phyloP scores from a whole-genome alignment of 2,888 invertebrate species.

The Apamea epomidion region DNA sequence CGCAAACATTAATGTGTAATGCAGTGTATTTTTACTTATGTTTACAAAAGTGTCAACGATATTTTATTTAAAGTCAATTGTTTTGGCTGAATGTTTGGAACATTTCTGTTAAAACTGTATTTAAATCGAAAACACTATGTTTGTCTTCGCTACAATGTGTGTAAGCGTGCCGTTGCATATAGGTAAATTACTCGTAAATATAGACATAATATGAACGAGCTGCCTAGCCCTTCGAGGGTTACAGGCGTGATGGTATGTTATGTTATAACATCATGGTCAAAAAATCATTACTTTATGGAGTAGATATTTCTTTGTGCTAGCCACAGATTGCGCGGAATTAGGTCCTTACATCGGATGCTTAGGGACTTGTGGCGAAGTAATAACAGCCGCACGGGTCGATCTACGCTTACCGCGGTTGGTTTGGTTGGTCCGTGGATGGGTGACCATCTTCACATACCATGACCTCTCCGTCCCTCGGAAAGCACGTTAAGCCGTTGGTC shows the following conservation, averaged over 20 bases:
- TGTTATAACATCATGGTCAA: too few species aligned
- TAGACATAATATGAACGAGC: neutral
- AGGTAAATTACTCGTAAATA: constrained; percentile 18
- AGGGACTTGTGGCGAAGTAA: too few species aligned
- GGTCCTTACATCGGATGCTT: too few species aligned
- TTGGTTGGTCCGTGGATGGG: too few species aligned
- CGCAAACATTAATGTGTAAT: neutral
- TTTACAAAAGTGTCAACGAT: neutral
- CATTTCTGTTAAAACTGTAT: constrained; percentile 13
- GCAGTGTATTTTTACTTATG: neutral
- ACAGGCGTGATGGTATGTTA: neutral
- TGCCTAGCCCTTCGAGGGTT: neutral
- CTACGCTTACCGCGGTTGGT: too few species aligned
- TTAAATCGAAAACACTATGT: constrained; percentile 23
- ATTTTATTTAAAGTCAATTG: constrained; percentile 3
- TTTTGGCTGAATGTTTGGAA: constrained; percentile 13
- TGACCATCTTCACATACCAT: too few species aligned
- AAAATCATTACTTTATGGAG: neutral
- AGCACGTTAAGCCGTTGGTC: too few species aligned
- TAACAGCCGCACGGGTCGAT: too few species aligned
- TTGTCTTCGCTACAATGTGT: constrained; percentile 20
- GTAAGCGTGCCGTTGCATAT: constrained; percentile 25
- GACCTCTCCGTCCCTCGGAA: too few species aligned
- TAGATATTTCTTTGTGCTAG: neutral
- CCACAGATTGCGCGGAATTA: neutral